phyloP scores from a whole-genome alignment of 2,113 vertebrate species.

The Bubalus kerabau region DNA sequence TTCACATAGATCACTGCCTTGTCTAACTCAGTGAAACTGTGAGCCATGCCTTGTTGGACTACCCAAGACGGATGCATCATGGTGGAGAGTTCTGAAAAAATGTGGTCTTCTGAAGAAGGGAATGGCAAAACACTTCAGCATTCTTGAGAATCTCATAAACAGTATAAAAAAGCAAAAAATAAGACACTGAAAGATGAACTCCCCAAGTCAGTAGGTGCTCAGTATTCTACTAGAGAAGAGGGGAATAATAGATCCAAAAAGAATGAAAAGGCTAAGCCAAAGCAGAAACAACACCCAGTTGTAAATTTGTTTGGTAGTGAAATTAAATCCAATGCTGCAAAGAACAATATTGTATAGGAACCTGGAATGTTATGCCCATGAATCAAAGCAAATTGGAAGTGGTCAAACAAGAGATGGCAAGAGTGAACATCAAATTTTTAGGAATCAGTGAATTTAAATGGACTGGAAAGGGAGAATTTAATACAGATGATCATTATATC shows the following conservation, averaged over 20 bases:
- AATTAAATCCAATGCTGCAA: not conserved
- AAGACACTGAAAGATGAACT: not conserved
- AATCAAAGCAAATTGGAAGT: not conserved
- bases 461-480: not conserved
- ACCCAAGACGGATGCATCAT: fast-evolving
- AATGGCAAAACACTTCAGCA: not conserved
- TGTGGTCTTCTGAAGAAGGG: not conserved
- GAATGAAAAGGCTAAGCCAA: not conserved
- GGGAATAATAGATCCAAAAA: not conserved
- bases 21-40: not conserved
- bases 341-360: not conserved
- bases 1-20: not conserved
- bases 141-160: not conserved
- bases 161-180: not conserved
- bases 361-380: not conserved
- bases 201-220: not conserved
- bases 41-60: not conserved
- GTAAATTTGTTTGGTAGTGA: not conserved
- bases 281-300: not conserved
- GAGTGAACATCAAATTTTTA: not conserved
- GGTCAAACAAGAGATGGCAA: not conserved
- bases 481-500: not conserved
- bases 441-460: not conserved
- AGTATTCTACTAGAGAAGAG: not conserved
- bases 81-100: not conserved